Percentiles rank a stretch among this genome's conserved stretches.
phyloP scores from a whole-genome alignment of 2,888 invertebrate species.

The Synergus itoensis region DNA sequence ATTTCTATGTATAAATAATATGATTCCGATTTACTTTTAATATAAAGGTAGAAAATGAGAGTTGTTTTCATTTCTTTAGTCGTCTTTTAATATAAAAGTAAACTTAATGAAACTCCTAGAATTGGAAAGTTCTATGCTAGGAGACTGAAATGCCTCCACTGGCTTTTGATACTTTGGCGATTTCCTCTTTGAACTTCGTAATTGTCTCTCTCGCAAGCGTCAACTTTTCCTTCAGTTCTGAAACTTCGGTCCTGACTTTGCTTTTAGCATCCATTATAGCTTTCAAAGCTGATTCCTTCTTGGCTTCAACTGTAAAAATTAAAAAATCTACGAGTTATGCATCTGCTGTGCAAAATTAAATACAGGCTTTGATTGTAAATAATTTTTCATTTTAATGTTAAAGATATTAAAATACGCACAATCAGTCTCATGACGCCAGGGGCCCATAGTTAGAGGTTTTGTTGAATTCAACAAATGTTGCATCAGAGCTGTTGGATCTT shows the following conservation, averaged over 20 bases:
- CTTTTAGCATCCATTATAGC: constrained; percentile 88
- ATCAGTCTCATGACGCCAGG: constrained; percentile 92
- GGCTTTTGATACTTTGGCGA: constrained; percentile 79
- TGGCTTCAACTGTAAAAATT: constrained; percentile 89
- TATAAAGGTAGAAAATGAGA: constrained; percentile 35
- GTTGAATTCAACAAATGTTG: constrained; percentile 90
- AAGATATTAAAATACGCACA: constrained; percentile 81
- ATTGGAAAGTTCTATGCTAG: constrained; percentile 48
- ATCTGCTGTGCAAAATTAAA: no score
- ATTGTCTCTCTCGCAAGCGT: constrained; percentile 93
- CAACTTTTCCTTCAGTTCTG: constrained; percentile 90
- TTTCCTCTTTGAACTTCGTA: constrained; percentile 88
- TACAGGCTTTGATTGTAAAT: neutral
- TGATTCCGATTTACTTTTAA: constrained; percentile 29
- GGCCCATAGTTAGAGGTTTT: constrained; percentile 85
- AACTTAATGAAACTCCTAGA: neutral
- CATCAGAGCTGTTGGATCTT: constrained; percentile 94
- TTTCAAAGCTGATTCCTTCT: constrained; percentile 89
- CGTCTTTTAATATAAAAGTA: neutral
- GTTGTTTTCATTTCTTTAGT: constrained; percentile 1
- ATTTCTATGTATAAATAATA: constrained; percentile 34
- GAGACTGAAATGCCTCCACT: constrained; percentile 64
- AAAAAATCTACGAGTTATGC: neutral
- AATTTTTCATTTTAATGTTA: neutral
- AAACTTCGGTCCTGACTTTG: constrained; percentile 90